phyloP scores from a whole-genome alignment of 2,797 vertebrate genomes.

The Liparis tanakae region DNA sequence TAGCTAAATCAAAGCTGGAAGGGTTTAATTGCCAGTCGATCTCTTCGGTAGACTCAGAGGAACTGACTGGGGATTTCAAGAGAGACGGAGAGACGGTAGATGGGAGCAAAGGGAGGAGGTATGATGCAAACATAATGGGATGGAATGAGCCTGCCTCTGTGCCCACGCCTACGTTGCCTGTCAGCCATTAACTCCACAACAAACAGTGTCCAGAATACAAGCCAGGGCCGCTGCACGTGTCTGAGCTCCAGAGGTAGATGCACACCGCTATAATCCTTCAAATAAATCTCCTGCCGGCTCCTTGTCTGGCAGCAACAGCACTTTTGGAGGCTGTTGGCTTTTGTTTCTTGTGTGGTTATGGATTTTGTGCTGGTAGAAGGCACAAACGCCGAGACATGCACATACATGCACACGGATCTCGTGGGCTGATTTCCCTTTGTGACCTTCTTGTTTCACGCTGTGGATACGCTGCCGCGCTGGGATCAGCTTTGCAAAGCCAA shows the following conservation, averaged over 20 bases:
- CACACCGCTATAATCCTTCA: conserved; percentile 72
- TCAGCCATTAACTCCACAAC: conserved; percentile 18
- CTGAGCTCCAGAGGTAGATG: conserved; percentile 65
- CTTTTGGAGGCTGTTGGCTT: conserved; percentile 54
- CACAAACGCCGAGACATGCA: conserved; percentile 35
- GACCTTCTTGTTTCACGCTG: conserved; percentile 31
- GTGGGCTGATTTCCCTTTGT: conserved; percentile 27
- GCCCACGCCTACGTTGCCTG: conserved; percentile 17
- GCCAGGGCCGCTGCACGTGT: conserved; percentile 42
- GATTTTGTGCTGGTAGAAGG: conserved; percentile 23
- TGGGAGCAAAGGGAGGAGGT: conserved; percentile 35
- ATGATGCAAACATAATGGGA: conserved; percentile 56
- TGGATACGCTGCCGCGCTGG: conserved; percentile 16
- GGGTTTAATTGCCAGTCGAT: conserved; percentile 80
- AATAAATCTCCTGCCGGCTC: conserved; percentile 77
- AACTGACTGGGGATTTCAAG: conserved; percentile 66
- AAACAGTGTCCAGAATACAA: conserved; percentile 32
- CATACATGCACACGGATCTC: conserved; percentile 32
- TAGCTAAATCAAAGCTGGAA: conserved; percentile 74
- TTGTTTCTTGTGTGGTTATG: conserved; percentile 45
- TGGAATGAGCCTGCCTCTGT: conserved; percentile 34
- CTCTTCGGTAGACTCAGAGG: conserved; percentile 69
- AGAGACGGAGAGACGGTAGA: conserved; percentile 53
- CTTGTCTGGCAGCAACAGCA: conserved; percentile 39
- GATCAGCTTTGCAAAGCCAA: conserved; percentile 41